Conservation (phyloP, 2,797 vertebrate genomes). For the Coreius guichenoti region DNA sequence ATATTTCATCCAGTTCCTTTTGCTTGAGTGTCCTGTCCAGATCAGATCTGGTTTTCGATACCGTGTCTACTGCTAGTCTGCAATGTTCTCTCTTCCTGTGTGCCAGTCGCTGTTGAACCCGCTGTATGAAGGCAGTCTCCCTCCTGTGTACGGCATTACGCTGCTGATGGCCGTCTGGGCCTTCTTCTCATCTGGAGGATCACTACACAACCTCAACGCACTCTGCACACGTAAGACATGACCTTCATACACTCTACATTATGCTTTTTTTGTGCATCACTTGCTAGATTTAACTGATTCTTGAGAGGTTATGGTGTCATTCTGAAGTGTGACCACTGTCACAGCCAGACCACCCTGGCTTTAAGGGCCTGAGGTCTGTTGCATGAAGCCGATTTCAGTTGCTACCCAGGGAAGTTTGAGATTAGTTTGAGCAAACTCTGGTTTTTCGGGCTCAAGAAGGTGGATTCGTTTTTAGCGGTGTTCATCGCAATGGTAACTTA, state of each 20-base stretch:
- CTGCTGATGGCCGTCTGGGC: slow-evolving; percentile 74
- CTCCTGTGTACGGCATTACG: slow-evolving; percentile 76
- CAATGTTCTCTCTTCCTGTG: not conserved
- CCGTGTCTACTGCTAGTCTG: not conserved
- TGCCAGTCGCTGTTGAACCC: slow-evolving; percentile 78
- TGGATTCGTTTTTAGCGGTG: too few species aligned
- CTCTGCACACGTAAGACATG: slow-evolving; percentile 59
- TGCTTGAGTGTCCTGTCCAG: not conserved
- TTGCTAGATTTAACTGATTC: too few species aligned
- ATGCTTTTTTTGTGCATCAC: not conserved
- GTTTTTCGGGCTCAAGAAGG: too few species aligned
- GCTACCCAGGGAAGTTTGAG: too few species aligned
- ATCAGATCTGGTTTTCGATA: too few species aligned
- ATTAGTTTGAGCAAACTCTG: too few species aligned
- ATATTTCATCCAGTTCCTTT: not conserved
- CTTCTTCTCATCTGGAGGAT: slow-evolving; percentile 68
- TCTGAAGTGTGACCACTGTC: not conserved
- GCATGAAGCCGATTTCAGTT: too few species aligned
- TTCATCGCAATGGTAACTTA: too few species aligned
- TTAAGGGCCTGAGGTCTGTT: not conserved
- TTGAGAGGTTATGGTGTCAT: not conserved
- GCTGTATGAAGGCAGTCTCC: slow-evolving; percentile 75
- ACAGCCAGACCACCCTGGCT: not conserved
- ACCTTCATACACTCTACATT: not conserved
- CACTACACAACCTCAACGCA: slow-evolving; percentile 50